These are phyloP conservation scores for Petrosia ficiformis DNA, from an alignment of 37 sponge, comb jelly and placozoan genomes.

Conservation along the genomic window DNA sequence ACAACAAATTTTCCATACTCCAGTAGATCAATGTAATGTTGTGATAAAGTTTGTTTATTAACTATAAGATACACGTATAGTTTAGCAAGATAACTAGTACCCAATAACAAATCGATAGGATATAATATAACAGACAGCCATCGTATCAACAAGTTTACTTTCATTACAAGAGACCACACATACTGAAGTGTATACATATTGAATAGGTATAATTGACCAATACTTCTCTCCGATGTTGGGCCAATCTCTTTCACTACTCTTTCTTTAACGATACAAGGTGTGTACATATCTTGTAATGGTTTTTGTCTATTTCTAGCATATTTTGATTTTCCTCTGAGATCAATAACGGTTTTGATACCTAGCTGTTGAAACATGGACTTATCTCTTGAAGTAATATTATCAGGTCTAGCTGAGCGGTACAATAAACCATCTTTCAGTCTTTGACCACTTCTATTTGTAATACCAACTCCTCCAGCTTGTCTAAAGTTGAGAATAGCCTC, in stretches of 20 bases:
- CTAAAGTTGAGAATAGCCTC: slow-evolving; percentile 55
- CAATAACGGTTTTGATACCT: slow-evolving; percentile 42
- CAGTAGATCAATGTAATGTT: slow-evolving; percentile 38
- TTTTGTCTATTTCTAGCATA: slow-evolving; percentile 1
- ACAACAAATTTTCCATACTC: slow-evolving; percentile 29
- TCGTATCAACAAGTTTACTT: slow-evolving; percentile 70
- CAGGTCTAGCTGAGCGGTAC: slow-evolving; percentile 45
- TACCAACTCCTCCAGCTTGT: slow-evolving; percentile 16
- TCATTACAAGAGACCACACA: slow-evolving; percentile 33
- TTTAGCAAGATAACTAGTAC: slow-evolving; percentile 25
- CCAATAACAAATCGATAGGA: slow-evolving; percentile 38
- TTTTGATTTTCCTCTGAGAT: slow-evolving; percentile 23
- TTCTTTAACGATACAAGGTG: slow-evolving; percentile 1
- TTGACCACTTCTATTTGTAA: slow-evolving; percentile 15
- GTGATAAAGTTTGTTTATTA: slow-evolving; percentile 8
- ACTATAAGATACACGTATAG: slow-evolving; percentile 21
- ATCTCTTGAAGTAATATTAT: slow-evolving; percentile 30
- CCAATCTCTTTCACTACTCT: neutral
- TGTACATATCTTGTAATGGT: slow-evolving; percentile 8
- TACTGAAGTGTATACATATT: slow-evolving; percentile 58
- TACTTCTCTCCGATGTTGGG: neutral
- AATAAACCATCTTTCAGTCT: slow-evolving; percentile 29
- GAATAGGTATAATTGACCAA: slow-evolving; percentile 33
- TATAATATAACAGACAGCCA: slow-evolving; percentile 46
- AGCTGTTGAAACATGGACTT: slow-evolving; percentile 17